A percentile compares a stretch with the other conserved stretches of the same genome.
Evolutionary conservation across 2,797 vertebrate species (phyloP).

Genomic region (Sebastes dallii): DNA sequence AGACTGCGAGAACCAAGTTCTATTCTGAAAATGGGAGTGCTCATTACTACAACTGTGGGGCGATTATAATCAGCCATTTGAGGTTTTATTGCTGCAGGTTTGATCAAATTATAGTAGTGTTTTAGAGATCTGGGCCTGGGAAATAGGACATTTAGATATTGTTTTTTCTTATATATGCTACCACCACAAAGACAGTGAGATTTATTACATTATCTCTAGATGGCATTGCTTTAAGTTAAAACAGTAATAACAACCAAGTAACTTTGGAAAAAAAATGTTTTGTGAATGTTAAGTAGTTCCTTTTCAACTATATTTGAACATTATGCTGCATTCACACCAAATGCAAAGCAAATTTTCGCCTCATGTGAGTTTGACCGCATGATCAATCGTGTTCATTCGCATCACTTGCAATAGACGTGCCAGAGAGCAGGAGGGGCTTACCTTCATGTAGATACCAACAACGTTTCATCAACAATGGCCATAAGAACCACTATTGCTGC

Average conservation of each 20-base stretch:
- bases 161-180: not conserved
- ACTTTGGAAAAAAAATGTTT: not conserved
- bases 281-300: not conserved
- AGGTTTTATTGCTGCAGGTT: not conserved
- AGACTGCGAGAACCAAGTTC: not conserved
- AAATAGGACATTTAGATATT: not conserved
- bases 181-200: not conserved
- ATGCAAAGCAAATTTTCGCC: not conserved
- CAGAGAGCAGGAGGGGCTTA: accelerated
- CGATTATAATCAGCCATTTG: not conserved
- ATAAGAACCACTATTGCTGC: not conserved
- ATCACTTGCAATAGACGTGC: not conserved
- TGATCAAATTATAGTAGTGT: not conserved
- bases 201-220: not conserved
- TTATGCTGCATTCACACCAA: not conserved
- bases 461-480: not conserved
- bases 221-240: not conserved
- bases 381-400: not conserved
- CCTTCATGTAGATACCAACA: not conserved
- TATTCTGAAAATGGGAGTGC: not conserved
- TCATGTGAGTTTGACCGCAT: not conserved
- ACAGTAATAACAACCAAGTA: not conserved
- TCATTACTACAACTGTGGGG: conserved; percentile 8
- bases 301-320: not conserved
- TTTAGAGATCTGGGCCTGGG: not conserved